These are phyloP conservation scores for Rhinophrynus dorsalis DNA, from an alignment of 2,797 vertebrate species.

Conservation along the genomic window DNA sequence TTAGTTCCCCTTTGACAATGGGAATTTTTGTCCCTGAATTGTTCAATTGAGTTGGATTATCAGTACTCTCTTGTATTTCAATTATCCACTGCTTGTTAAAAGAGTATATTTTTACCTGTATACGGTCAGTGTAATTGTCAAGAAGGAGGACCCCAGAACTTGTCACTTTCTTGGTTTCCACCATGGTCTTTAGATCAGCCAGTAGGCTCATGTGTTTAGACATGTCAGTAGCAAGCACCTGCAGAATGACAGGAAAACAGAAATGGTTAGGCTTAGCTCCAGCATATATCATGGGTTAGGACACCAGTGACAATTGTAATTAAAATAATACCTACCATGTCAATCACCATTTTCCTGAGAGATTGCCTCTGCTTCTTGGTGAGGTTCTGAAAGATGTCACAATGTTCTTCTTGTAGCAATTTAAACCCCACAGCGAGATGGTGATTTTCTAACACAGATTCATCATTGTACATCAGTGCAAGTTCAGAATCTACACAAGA, in stretches of 20 bases:
- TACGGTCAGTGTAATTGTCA: slow-evolving; percentile 95
- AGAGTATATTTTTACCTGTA: slow-evolving; percentile 88
- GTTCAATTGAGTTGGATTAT: too few relatives aligned
- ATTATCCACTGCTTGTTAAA: too few relatives aligned
- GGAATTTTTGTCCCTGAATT: too few relatives aligned
- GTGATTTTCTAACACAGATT: slow-evolving; percentile 97
- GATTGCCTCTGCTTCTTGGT: slow-evolving; percentile 91
- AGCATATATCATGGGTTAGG: too few relatives aligned
- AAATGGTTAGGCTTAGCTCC: not conserved
- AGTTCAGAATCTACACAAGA: slow-evolving; percentile 86
- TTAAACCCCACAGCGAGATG: slow-evolving; percentile 97
- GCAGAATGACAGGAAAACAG: slow-evolving; percentile 24
- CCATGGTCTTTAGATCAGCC: slow-evolving; percentile 97
- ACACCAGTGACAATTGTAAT: too few relatives aligned
- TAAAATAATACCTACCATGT: slow-evolving; percentile 80
- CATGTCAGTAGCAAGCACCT: slow-evolving; percentile 98
- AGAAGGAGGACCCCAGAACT: slow-evolving; percentile 94
- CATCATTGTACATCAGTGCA: slow-evolving; percentile 97
- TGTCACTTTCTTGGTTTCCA: slow-evolving; percentile 97
- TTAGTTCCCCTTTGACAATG: too few relatives aligned
- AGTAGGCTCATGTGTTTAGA: slow-evolving; percentile 97
- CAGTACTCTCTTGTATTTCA: too few relatives aligned
- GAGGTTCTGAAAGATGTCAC: slow-evolving; percentile 98
- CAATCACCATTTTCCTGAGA: slow-evolving; percentile 94
- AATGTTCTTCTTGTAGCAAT: slow-evolving; percentile 94